Evolutionary conservation across 2,113 vertebrate species (phyloP).

Genomic region (Arizona elegans): DNA sequence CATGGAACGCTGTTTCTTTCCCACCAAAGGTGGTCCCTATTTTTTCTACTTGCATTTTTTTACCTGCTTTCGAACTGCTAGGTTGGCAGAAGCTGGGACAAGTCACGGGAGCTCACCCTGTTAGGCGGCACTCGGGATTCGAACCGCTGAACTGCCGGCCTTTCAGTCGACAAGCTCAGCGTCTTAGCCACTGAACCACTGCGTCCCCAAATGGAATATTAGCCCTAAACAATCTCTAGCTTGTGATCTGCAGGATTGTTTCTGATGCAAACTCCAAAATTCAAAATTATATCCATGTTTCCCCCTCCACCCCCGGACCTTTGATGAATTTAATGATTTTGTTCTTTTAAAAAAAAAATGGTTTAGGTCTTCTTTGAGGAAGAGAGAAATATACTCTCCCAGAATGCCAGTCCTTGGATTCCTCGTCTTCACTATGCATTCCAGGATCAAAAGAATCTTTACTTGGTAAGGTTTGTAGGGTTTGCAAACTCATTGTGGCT

Average conservation of each 20-base stretch:
- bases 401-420: constrained; percentile 87
- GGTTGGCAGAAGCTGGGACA: no score
- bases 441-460: constrained; percentile 89
- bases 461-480: constrained; percentile 78
- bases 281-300: constrained; percentile 18
- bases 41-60: no score
- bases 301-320: background rate
- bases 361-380: constrained; percentile 88
- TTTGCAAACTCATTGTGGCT: background rate
- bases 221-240: background rate
- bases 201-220: background rate
- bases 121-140: no score
- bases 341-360: background rate
- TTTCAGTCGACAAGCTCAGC: no score
- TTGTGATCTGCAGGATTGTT: constrained; percentile 3
- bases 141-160: no score
- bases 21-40: no score
- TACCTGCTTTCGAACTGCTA: no score
- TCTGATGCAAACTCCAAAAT: constrained; percentile 19
- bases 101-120: no score
- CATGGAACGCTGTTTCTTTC: no score
- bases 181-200: no score
- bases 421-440: constrained; percentile 89
- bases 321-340: constrained; percentile 8
- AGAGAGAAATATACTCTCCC: constrained; percentile 83